phyloP scores from a whole-genome alignment of 1,140 invertebrate genomes.

The Cherax destructor region DNA sequence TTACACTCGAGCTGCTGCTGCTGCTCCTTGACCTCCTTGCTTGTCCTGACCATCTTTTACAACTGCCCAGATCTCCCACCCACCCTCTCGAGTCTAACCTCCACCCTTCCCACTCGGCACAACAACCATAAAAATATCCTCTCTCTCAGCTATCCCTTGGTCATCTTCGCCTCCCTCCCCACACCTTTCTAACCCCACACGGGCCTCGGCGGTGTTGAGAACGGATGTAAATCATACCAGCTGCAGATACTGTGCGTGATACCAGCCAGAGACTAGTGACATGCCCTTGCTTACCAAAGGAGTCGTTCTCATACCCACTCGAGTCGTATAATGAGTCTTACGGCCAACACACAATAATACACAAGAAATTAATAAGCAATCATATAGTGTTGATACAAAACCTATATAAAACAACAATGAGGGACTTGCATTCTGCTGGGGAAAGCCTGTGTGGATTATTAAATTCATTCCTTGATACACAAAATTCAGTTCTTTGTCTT shows the following conservation, averaged over 20 bases:
- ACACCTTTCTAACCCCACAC: not conserved
- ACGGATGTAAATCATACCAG: conserved; percentile 4
- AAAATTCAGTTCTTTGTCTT: not conserved
- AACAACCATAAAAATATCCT: not conserved
- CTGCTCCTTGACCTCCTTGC: not conserved
- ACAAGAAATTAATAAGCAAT: too few species aligned
- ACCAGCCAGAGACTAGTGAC: not conserved
- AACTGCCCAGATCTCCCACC: not conserved
- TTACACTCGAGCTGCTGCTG: conserved; percentile 4
- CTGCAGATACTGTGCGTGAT: not conserved
- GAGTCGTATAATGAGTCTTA: not conserved
- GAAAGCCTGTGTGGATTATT: too few species aligned
- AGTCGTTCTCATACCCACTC: not conserved
- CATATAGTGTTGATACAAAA: too few species aligned
- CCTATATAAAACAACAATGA: too few species aligned
- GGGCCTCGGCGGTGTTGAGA: conserved; percentile 1
- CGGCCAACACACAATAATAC: not conserved
- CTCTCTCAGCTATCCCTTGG: not conserved
- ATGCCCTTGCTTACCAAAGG: not conserved
- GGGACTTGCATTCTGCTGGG: too few species aligned
- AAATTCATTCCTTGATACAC: too few species aligned
- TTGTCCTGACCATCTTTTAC: not conserved
- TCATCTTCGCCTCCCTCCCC: not conserved
- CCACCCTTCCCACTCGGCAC: not conserved
- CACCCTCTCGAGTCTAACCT: not conserved